Evolutionary conservation across 1,140 invertebrate species (phyloP), one percentile per base, ranked within the genome.

Genomic region (Akabosia matsudoensis): DNA sequence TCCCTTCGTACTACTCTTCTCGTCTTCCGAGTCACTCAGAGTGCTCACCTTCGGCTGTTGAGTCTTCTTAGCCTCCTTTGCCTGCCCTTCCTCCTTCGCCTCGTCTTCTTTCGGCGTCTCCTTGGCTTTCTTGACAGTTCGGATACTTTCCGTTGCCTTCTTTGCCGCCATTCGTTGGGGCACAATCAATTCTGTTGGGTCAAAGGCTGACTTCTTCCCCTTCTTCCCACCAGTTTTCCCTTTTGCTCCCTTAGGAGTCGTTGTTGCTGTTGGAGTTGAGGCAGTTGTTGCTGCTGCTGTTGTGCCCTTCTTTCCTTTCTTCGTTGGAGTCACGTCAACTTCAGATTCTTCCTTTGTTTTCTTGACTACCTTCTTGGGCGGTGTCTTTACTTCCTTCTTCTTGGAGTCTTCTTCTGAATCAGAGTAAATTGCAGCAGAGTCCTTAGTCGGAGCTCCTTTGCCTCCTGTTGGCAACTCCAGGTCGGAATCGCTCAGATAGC

Each of bases 151-250:
- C 1, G 92, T 92, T 1, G 93, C 93, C 84, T 95, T 95, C 82
- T 95, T 95, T 22, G 94, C 93, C 26, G 94, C 93, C 84, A 95
- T 92, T 72, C 94, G 86, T 84, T 96, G 94, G 0, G 93, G 94
- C n/a, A 96, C 93, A 81, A 95, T 94, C 34, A 95, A 85, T 82
- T 93, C 89, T 45, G 92, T 91, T 26, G 92, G 90, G 76, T 87
- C 86, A 75, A 89, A 87, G 14, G 67, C 82, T 70, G 74, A 79
- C 24, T 77, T 78, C 77, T 79, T 81, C 79, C 90, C 90, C 82
- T 90, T 90, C 78, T 87, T 87, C 52, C 78, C 80, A 31, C 74
- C 67, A n/a, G 24, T 56, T 33, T 74, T 76, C 82, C 70, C 82
- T 79, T 87, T 85, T 82, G n/a, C n/a, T 85, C 86, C 78, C 85